These are phyloP conservation scores for Paragorgia papillata DNA, from an alignment of 92 coral and sea anemone genomes.

Conservation along the genomic window DNA sequence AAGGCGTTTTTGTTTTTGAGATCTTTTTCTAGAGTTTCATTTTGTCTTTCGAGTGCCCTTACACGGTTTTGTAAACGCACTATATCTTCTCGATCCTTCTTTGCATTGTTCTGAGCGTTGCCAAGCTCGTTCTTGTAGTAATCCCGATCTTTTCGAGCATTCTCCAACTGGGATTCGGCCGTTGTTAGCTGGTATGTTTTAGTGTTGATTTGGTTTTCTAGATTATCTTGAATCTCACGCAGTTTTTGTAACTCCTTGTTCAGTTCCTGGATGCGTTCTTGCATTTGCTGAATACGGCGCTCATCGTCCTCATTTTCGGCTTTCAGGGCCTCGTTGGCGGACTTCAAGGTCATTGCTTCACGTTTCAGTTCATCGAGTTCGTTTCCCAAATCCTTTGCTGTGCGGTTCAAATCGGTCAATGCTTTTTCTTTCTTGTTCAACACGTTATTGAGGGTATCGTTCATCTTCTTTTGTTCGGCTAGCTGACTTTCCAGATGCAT, in stretches of 20 bases:
- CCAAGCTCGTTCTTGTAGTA: slow-evolving; percentile 66
- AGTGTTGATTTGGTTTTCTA: slow-evolving; percentile 68
- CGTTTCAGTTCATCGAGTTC: slow-evolving; percentile 66
- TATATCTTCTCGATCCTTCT: slow-evolving; percentile 66
- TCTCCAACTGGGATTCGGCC: slow-evolving; percentile 60
- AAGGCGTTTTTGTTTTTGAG: slow-evolving; percentile 60
- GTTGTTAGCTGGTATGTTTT: slow-evolving; percentile 63
- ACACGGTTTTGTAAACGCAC: slow-evolving; percentile 63
- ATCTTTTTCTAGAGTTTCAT: slow-evolving; percentile 53
- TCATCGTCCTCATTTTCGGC: slow-evolving; percentile 76
- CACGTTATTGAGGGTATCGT: slow-evolving; percentile 71
- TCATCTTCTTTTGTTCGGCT: slow-evolving; percentile 75
- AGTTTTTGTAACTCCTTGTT: slow-evolving; percentile 66
- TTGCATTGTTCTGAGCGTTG: slow-evolving; percentile 54
- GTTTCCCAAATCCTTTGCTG: slow-evolving; percentile 56
- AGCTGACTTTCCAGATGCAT: slow-evolving; percentile 81
- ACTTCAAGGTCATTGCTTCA: slow-evolving; percentile 55
- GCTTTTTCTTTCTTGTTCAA: slow-evolving; percentile 65
- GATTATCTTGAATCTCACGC: slow-evolving; percentile 56
- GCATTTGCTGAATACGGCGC: slow-evolving; percentile 54
- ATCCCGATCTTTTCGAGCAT: slow-evolving; percentile 59
- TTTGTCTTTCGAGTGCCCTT: slow-evolving; percentile 55
- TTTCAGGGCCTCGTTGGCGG: slow-evolving; percentile 66
- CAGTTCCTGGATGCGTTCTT: slow-evolving; percentile 61
- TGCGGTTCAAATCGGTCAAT: slow-evolving; percentile 61